Conservation (phyloP, 2,797 vertebrate genomes). For the Eleutherodactylus coqui region DNA sequence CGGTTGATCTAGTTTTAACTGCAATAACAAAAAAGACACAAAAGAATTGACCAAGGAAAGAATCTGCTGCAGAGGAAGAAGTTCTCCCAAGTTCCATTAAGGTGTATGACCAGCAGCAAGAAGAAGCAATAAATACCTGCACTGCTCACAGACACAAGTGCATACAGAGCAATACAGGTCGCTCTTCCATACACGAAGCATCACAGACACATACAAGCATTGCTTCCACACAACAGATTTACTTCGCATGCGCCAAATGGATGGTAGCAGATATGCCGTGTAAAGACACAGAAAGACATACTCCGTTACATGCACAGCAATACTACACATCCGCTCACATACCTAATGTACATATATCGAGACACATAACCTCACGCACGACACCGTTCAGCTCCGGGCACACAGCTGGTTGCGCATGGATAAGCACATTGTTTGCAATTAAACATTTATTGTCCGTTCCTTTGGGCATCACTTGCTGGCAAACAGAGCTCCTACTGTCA, state of each 20-base stretch:
- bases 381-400: constrained; percentile 40
- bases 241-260: constrained; percentile 46
- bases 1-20: not conserved
- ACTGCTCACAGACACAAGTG: constrained; percentile 52
- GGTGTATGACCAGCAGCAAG: constrained; percentile 41
- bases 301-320: constrained; percentile 35
- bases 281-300: constrained; percentile 20
- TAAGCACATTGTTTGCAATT: constrained; percentile 55
- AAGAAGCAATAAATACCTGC: constrained; percentile 61
- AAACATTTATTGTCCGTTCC: constrained; percentile 47
- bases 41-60: too few species aligned
- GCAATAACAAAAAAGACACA: not conserved
- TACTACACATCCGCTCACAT: constrained; percentile 23
- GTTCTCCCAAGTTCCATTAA: constrained; percentile 27
- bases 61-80: constrained; percentile 32
- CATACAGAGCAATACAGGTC: constrained; percentile 44
- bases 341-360: not conserved
- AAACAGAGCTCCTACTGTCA: constrained; percentile 74
- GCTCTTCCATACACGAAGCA: constrained; percentile 47
- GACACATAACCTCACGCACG: constrained; percentile 12
- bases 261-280: constrained; percentile 44
- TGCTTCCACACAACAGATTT: constrained; percentile 30
- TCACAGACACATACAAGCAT: constrained; percentile 34
- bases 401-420: constrained; percentile 42
- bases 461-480: constrained; percentile 71